Base-by-base conservation (phyloP, 1,140 invertebrate species). In the Druon quercuslanigerum region DNA sequence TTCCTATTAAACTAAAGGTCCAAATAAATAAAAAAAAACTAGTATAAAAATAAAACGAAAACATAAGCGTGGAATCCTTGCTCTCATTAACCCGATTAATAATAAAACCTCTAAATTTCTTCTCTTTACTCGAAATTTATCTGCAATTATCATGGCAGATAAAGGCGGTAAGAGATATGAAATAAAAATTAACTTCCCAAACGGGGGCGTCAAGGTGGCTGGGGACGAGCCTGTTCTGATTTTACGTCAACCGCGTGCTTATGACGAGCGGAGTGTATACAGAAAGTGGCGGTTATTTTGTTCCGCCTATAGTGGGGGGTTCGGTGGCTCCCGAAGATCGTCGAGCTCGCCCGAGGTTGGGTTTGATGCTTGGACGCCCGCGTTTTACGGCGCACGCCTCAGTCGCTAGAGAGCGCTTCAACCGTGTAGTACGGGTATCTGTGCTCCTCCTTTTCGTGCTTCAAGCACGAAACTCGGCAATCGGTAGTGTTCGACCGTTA, bases 331-430 rank as follows among this genome's bases (percentile, higher is more conserved):
- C 73, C 78, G 85, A 81, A 1, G 3, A 9, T 1, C 2, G 51
- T 12, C 81, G 84, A 71, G 19, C 13, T 40, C 0, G 5, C 51
- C 75, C 83, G 76, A 76, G 25, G 50, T n/a, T 72, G 50, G 0
- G 33, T 52, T 71, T 40, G 77, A 82, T 82, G 73, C 72, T 82
- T 54, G 77, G 71, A 74, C 74, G 79, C 70, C 71, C 74, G 84
- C 76, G 82, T 60, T 52, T 66, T 74, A 60, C 81, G 76, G 80
- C 72, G 71, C 81, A 33, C 50, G 51, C 73, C 73, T 85, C 87
- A 89, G 89, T 90, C 86, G 89, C 87, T 76, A 87, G 85, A 87
- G 87, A 87, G 89, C 89, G 88, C 87, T 87, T 85, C 73, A 40
- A 79, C 83, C 80, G 87, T 79, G 75, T 20, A 33, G 40, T 71